A percentile compares a stretch with the other conserved stretches of the same genome.
phyloP scores from a whole-genome alignment of 2,113 vertebrate species.

The Astur gentilis region DNA sequence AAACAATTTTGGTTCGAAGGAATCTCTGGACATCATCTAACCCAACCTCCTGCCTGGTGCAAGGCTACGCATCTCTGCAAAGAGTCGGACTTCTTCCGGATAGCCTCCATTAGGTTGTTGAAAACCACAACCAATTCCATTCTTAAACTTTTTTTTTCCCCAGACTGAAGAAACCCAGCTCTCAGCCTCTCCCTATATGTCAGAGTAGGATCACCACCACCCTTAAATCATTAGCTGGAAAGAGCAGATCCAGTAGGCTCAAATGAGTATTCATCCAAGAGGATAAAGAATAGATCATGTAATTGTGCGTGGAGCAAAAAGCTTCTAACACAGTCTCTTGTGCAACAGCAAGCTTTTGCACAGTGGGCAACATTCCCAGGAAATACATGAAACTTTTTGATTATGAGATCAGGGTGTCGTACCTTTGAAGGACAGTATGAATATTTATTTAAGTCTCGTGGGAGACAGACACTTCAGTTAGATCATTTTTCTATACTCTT shows the following conservation, averaged over 20 bases:
- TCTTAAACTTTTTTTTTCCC: background rate
- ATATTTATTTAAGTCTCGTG: background rate
- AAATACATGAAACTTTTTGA: background rate
- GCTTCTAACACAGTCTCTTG: background rate
- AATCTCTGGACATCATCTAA: background rate
- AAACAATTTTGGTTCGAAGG: background rate
- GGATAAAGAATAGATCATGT: background rate
- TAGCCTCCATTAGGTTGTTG: background rate
- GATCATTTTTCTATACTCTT: background rate
- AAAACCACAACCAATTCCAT: background rate
- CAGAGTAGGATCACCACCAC: background rate
- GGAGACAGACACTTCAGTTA: conserved; percentile 1
- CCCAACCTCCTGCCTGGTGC: background rate
- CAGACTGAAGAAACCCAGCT: background rate
- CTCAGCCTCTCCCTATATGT: background rate
- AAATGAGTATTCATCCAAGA: background rate
- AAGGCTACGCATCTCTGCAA: background rate
- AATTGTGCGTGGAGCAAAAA: background rate
- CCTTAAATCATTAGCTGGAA: background rate
- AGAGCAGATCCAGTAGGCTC: background rate
- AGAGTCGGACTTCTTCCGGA: background rate
- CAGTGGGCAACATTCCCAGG: background rate
- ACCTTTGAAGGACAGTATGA: conserved; percentile 32
- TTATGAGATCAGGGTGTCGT: background rate
- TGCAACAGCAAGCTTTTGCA: background rate